Evolutionary conservation across 2,888 invertebrate genomes (phyloP), one percentile per base, ranked within the genome.

Genomic region (Drosophila sordidula): DNA sequence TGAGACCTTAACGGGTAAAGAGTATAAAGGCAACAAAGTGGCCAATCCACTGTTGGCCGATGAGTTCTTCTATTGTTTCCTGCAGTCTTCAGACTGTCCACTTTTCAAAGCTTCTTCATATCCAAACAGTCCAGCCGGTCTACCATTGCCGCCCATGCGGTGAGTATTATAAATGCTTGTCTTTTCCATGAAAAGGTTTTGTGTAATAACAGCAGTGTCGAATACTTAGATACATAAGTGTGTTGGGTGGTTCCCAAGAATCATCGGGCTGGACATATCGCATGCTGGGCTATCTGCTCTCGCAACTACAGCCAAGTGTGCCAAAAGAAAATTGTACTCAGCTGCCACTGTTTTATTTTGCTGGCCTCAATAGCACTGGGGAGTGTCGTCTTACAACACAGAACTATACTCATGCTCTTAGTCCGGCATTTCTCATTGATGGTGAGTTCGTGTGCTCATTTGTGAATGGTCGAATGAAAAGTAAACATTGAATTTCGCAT

Each of bases 341-440:
- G 34, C 70, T 91, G 50, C 94, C 92, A 55, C 89, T 93, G 68
- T 93, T 93, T 73, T 97, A 95, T 94, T 94, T 96, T 92, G 93
- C 94, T 18, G 95, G 95, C 6, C 93, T 94, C 89, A 94, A 95
- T 86, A 93, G 93, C 22, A 94, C 93, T n/a, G 95, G 95, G 26
- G 92, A 94, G 55, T 97, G 97, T 89, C 93, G 95, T 44, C 93
- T 95, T 70, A 95, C 96, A 0, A 95, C 95, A 0, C 95, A 96
- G 90, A 96, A 96, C 90, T 94, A 94, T 74, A 95, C 95, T 41
- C 92, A 94, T 71, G 97, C 97, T 1, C 89, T 95, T 9, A 97
- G 97, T 91, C 97, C 97, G n/a, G 97, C 97, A 0, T 97, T 97
- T 90, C 91, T 94, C 8, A 95, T 95, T 75, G 92, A 94, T 75